Percentiles rank a stretch among this genome's conserved stretches.
These are phyloP conservation scores for Gadus chalcogrammus DNA, from an alignment of 2,113 vertebrate genomes.

Conservation along the genomic window DNA sequence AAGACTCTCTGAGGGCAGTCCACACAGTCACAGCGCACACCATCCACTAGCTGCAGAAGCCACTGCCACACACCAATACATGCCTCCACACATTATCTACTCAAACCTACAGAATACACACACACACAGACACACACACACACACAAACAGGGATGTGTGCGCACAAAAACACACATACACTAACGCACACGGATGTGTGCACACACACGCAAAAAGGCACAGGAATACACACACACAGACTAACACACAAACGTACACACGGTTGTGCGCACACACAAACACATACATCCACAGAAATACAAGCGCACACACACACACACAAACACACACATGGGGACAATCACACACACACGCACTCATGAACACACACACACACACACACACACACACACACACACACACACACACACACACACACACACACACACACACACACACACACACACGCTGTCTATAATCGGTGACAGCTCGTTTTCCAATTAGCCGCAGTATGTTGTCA, in stretches of 20 bases:
- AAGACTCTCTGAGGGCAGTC: constrained; percentile 73
- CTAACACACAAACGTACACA: not conserved
- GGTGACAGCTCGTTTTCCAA: constrained; percentile 49
- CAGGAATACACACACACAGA: not conserved
- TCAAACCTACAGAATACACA: too few species aligned
- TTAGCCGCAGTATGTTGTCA: constrained; percentile 36
- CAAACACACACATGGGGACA: not conserved
- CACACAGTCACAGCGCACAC: constrained; percentile 57
- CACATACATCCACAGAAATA: too few species aligned
- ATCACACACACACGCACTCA: not conserved
- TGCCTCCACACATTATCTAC: too few species aligned
- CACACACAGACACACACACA: not conserved
- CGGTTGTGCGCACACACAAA: too few species aligned
- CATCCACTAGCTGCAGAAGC: constrained; percentile 20
- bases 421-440: not conserved
- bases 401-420: not conserved
- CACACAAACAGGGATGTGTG: not conserved
- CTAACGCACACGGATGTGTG: not conserved
- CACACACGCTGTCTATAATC: constrained; percentile 37
- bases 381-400: not conserved
- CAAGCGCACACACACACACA: too few species aligned
- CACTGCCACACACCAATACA: constrained; percentile 51
- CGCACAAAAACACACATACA: not conserved
- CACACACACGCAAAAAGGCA: too few species aligned
- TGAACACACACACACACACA: not conserved